These are phyloP conservation scores for Pyrrhosoma nymphula DNA, from an alignment of 2,888 invertebrate genomes.

Conservation along the genomic window DNA sequence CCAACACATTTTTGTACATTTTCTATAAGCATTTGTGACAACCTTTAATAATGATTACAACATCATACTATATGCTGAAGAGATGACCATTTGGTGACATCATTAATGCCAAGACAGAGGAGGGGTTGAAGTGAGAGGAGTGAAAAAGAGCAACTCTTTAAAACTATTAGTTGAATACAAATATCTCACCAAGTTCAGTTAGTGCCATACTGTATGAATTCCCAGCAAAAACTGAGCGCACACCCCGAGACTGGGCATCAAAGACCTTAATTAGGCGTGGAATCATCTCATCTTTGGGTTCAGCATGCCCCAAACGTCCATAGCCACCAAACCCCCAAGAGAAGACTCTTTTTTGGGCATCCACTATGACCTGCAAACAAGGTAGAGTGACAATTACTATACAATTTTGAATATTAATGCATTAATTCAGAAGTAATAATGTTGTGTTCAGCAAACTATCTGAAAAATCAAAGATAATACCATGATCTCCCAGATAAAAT, in stretches of 20 bases:
- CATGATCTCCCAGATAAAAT: no score
- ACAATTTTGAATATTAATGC: slow-evolving; percentile 67
- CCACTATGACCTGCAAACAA: slow-evolving; percentile 86
- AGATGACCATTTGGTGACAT: no score
- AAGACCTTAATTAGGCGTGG: slow-evolving; percentile 92
- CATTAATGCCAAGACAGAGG: no score
- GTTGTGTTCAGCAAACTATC: no score
- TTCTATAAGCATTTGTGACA: no score
- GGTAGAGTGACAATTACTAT: slow-evolving; percentile 70
- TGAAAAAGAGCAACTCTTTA: no score
- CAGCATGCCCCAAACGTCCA: slow-evolving; percentile 95
- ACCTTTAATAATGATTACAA: no score
- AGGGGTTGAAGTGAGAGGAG: no score
- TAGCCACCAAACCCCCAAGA: slow-evolving; percentile 98
- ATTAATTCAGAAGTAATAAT: slow-evolving; percentile 41
- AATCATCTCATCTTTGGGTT: slow-evolving; percentile 94
- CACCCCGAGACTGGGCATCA: slow-evolving; percentile 91
- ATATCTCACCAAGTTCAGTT: slow-evolving; percentile 84
- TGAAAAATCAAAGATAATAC: no score
- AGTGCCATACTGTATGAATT: slow-evolving; percentile 92
- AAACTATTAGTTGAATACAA: no score
- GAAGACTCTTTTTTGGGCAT: slow-evolving; percentile 92
- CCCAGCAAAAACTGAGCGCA: slow-evolving; percentile 90
- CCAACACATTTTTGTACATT: no score
- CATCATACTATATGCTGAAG: no score